Evolutionary conservation across 2,113 vertebrate genomes (phyloP).

Genomic region (Panurus biarmicus): DNA sequence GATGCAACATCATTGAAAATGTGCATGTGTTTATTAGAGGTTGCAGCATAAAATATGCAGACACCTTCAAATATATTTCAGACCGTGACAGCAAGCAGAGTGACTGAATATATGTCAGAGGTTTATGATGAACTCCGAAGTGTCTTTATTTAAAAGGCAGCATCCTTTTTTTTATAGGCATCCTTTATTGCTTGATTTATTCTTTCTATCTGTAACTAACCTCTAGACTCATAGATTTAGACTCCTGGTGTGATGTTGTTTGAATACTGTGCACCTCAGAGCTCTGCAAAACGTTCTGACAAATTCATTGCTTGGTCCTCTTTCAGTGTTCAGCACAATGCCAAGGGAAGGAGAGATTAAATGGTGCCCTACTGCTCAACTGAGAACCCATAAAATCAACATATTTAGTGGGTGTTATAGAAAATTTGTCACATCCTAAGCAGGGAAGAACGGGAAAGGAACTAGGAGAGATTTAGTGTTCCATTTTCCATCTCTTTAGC

Average conservation of each 20-base stretch:
- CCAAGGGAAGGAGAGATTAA: not conserved
- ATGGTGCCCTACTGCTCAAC: not conserved
- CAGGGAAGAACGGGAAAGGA: not conserved
- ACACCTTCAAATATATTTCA: conserved; percentile 38
- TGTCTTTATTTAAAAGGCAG: conserved; percentile 40
- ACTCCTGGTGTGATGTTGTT: conserved; percentile 3
- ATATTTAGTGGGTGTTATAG: not conserved
- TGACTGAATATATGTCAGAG: conserved; percentile 38
- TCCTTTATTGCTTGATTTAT: conserved; percentile 53
- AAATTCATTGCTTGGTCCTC: conserved; percentile 5
- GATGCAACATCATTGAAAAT: conserved; percentile 26
- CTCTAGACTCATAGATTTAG: conserved; percentile 35
- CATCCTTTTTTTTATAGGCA: not conserved
- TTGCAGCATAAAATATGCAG: conserved; percentile 11
- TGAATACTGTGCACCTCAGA: not conserved
- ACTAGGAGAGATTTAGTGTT: not conserved
- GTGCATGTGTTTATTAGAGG: conserved; percentile 30
- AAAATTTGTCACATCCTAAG: conserved; percentile 4
- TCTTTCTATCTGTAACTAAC: conserved; percentile 33
- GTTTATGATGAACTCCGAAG: conserved; percentile 44
- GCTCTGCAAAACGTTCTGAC: not conserved
- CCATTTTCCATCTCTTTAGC: not conserved
- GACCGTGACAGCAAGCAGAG: not conserved
- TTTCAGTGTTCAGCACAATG: conserved; percentile 1
- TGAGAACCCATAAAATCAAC: conserved; percentile 19